These are phyloP conservation scores for Calyptomena viridis DNA, from an alignment of 2,113 vertebrate species.

Conservation along the genomic window DNA sequence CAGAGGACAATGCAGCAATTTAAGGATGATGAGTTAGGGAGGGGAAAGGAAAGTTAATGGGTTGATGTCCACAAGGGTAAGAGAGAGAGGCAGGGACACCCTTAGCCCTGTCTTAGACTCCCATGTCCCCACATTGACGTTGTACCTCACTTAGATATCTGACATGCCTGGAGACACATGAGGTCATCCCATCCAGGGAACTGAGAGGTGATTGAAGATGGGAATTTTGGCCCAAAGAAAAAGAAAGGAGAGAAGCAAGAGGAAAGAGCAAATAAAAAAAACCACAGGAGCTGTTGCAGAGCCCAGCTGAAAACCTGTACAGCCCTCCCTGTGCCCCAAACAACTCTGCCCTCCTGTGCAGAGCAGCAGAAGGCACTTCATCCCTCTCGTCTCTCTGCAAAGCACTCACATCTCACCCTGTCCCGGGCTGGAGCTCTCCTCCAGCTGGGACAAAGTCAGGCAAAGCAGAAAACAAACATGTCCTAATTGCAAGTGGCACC, in stretches of 20 bases:
- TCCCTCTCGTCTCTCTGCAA: neutral
- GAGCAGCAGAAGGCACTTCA: neutral
- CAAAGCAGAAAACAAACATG: neutral
- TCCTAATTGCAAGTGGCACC: conserved; percentile 57
- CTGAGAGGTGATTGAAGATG: neutral
- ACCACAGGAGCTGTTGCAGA: neutral
- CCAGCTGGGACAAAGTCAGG: neutral
- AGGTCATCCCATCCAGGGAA: fast-evolving
- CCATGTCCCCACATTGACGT: fast-evolving
- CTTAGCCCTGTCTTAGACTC: neutral
- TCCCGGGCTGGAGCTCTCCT: neutral
- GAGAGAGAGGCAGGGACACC: neutral
- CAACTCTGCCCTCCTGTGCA: neutral
- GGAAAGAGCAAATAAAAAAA: neutral
- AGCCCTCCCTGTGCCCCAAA: neutral
- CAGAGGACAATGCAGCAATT: neutral
- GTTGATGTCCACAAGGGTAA: neutral
- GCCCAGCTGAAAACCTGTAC: neutral
- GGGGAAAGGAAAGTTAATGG: neutral
- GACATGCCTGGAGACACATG: neutral
- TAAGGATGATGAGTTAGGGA: neutral
- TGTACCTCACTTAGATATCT: neutral
- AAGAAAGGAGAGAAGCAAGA: neutral
- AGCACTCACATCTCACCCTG: neutral
- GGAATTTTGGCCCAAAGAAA: neutral